Evolutionary conservation across 2,888 invertebrate genomes (phyloP).

Genomic region (Parelbella ahira): DNA sequence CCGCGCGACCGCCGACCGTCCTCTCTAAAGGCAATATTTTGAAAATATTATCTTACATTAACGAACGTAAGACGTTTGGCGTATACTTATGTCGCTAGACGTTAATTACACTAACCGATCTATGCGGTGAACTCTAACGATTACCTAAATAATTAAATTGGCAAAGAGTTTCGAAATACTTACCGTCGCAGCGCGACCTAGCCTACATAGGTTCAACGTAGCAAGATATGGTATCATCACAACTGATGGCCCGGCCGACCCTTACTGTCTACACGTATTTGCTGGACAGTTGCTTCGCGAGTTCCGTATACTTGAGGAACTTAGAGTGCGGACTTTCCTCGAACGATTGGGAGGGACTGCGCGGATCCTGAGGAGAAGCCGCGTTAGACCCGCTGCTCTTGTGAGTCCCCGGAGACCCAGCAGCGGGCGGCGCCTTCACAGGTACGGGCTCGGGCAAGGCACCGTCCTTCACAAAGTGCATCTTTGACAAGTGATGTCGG

Average conservation of each 20-base stretch:
- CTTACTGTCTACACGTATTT: constrained; percentile 90
- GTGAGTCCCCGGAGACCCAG: constrained; percentile 66
- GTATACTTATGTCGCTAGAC: constrained; percentile 79
- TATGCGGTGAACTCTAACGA: constrained; percentile 75
- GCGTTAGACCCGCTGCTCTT: constrained; percentile 65
- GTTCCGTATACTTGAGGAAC: constrained; percentile 98
- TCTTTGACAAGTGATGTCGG: constrained; percentile 96
- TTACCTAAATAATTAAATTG: constrained; percentile 80
- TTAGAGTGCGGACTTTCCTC: constrained; percentile 98
- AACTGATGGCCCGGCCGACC: constrained; percentile 59
- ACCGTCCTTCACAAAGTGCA: constrained; percentile 97
- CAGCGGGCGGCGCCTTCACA: constrained; percentile 76
- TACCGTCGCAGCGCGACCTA: constrained; percentile 76
- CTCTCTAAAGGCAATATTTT: constrained; percentile 78
- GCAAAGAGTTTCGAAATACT: constrained; percentile 81
- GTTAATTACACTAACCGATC: constrained; percentile 78
- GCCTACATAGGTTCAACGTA: constrained; percentile 78
- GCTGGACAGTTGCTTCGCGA: constrained; percentile 98
- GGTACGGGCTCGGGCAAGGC: constrained; percentile 88
- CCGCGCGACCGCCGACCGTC: constrained; percentile 47
- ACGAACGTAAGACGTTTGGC: constrained; percentile 80
- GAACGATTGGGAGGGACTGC: constrained; percentile 82
- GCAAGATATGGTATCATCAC: constrained; percentile 91
- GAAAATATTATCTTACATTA: constrained; percentile 75
- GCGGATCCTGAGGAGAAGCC: constrained; percentile 78